Evolutionary conservation across 2,888 invertebrate species (phyloP).

Genomic region (Idaea biselata): DNA sequence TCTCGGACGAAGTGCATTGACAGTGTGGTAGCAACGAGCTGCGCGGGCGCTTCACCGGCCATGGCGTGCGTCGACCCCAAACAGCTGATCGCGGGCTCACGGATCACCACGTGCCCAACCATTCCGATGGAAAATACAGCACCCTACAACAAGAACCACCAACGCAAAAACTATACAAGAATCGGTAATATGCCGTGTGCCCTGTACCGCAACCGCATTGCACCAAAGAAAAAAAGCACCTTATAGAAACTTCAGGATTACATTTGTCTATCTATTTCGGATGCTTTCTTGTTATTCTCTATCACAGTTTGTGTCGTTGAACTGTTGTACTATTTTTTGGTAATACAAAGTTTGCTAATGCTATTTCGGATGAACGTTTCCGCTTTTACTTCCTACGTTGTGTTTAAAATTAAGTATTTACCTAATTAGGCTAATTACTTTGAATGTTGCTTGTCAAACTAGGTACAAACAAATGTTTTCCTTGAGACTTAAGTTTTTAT

Average conservation of each 20-base stretch:
- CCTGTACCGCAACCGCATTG: neutral
- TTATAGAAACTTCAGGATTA: neutral
- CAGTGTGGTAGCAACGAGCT: conserved; percentile 38
- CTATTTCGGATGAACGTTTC: neutral
- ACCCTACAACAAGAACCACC: neutral
- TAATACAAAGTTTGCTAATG: neutral
- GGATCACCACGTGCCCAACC: conserved; percentile 42
- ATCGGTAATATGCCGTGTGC: neutral
- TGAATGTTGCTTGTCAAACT: neutral
- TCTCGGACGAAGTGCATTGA: conserved; percentile 43
- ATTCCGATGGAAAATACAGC: conserved; percentile 9
- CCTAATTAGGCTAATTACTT: neutral
- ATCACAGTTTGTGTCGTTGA: neutral
- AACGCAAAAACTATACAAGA: neutral
- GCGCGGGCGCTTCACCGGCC: conserved; percentile 45
- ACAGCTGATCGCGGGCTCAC: conserved; percentile 49
- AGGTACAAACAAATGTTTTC: neutral
- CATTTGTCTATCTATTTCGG: neutral
- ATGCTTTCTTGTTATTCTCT: neutral
- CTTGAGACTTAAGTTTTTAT: neutral
- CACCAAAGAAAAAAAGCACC: neutral
- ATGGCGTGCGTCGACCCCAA: conserved; percentile 47
- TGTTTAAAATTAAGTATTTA: neutral
- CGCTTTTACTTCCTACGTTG: neutral
- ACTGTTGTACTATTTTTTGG: neutral